Conservation (phyloP, 2,888 invertebrate genomes). For the Dusona sp. region DNA sequence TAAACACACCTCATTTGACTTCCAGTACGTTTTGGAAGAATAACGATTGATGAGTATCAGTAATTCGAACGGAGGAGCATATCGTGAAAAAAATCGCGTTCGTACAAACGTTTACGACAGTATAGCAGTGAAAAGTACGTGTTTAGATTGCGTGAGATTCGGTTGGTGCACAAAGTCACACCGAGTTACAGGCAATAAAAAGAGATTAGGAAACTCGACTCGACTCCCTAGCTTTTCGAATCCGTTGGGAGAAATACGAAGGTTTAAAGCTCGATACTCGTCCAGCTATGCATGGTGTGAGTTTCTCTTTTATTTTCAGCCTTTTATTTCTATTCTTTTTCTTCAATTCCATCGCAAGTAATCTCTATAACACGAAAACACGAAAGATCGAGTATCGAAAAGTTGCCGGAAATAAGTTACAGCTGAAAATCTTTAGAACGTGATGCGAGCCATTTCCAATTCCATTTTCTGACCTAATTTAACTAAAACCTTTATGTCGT, state of each 20-base stretch:
- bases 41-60: slow-evolving; percentile 42
- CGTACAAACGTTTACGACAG: slow-evolving; percentile 50
- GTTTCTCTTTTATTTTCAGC: slow-evolving; percentile 30
- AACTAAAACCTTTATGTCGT: neutral
- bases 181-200: slow-evolving; percentile 82
- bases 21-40: neutral
- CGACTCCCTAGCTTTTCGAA: slow-evolving; percentile 61
- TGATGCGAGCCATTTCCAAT: slow-evolving; percentile 24
- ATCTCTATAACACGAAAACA: slow-evolving; percentile 44
- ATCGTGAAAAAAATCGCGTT: slow-evolving; percentile 49
- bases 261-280: slow-evolving; percentile 55
- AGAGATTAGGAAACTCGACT: slow-evolving; percentile 81
- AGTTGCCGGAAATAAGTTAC: slow-evolving; percentile 35
- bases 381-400: slow-evolving; percentile 50
- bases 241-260: slow-evolving; percentile 70
- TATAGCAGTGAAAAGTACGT: slow-evolving; percentile 63
- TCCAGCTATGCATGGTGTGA: neutral
- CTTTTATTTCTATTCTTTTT: slow-evolving; percentile 13
- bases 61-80: slow-evolving; percentile 51
- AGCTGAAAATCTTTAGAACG: slow-evolving; percentile 43
- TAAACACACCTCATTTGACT: neutral
- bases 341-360: slow-evolving; percentile 22
- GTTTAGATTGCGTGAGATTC: slow-evolving; percentile 78
- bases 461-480: neutral
- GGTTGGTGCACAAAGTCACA: slow-evolving; percentile 74